Evolutionary conservation across 2,113 vertebrate species (phyloP), one percentile per base, ranked within the genome.

Genomic region (Myotis brandtii): DNA sequence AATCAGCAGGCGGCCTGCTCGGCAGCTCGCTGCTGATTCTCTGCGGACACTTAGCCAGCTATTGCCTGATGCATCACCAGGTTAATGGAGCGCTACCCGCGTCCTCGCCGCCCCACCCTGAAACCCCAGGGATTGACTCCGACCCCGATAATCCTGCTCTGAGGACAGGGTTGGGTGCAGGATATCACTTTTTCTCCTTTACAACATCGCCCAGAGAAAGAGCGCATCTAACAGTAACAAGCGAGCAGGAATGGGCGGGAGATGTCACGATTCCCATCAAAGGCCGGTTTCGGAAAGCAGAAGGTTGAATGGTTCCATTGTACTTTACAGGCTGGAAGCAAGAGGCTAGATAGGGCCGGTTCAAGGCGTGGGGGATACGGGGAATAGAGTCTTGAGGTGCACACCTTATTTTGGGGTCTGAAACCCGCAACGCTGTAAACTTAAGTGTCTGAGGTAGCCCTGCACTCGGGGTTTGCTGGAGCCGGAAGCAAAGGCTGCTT

Each of bases 1-100:
- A 97, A 97, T 93, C 89, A 73, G 89, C 85, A 46, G 76, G 40
- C 67, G 37, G 83, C 43, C 72, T 23, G 30, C 8, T 18, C 25
- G 16, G 34, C 62, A 43, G 32, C 59, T 10, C 2, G 18, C 50
- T 0, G 46, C 76, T 5, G 14, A 89, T 72, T 67, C 43, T 66
- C 79, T 0, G 43, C 21, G 1, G 3, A 72, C 16, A 8, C 27
- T 17, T 2, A 18, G 86, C 18, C 80, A 70, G 67, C 64, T 54
- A 56, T 7, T 8, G 73, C 92, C 40, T 23, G 72, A 23, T 30
- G 14, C 1, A 6, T 67, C 40, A 73, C 72, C 52, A 30, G 72
- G 43, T 89, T 59, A 18, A 43, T 3, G 89, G 32, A 23, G 32
- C n/a, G 21, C 14, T 5, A 2, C 16, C 9, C 25, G 9, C 48